phyloP scores from a whole-genome alignment of 1,140 invertebrate species.

The Drosophila ananassae region DNA sequence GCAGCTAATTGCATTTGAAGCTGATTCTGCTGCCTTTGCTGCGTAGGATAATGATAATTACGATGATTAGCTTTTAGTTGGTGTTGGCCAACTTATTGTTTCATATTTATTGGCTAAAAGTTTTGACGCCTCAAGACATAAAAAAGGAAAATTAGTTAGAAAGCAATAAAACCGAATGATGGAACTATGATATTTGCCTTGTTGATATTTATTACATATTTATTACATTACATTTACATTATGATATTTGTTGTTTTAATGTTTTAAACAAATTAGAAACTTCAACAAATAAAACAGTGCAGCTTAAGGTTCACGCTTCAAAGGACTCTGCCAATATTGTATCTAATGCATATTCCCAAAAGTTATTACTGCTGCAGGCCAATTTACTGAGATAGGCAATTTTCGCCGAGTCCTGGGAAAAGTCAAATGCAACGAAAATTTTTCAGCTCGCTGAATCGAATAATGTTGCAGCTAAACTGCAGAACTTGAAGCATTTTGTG shows the following conservation, averaged over 20 bases:
- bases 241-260: too few species aligned
- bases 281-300: too few species aligned
- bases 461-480: slow-evolving; percentile 62
- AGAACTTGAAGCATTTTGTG: slow-evolving; percentile 55
- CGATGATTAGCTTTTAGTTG: slow-evolving; percentile 51
- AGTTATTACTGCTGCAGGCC: slow-evolving; percentile 10
- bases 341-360: slow-evolving; percentile 19
- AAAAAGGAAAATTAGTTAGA: too few species aligned
- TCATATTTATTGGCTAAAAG: slow-evolving; percentile 40
- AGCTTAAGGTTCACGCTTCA: background rate
- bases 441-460: slow-evolving; percentile 72
- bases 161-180: too few species aligned
- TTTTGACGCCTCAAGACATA: background rate
- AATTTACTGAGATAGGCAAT: slow-evolving; percentile 36
- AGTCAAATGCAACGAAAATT: slow-evolving; percentile 53
- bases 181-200: too few species aligned
- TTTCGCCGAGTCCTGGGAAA: slow-evolving; percentile 13
- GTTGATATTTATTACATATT: too few species aligned
- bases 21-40: slow-evolving; percentile 29
- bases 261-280: too few species aligned
- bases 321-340: slow-evolving; percentile 1
- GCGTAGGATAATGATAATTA: slow-evolving; percentile 45
- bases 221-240: too few species aligned
- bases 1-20: slow-evolving; percentile 67
- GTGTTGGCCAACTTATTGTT: slow-evolving; percentile 21